phyloP scores from a whole-genome alignment of 2,797 vertebrate genomes.

The Otolemur crassicaudatus region DNA sequence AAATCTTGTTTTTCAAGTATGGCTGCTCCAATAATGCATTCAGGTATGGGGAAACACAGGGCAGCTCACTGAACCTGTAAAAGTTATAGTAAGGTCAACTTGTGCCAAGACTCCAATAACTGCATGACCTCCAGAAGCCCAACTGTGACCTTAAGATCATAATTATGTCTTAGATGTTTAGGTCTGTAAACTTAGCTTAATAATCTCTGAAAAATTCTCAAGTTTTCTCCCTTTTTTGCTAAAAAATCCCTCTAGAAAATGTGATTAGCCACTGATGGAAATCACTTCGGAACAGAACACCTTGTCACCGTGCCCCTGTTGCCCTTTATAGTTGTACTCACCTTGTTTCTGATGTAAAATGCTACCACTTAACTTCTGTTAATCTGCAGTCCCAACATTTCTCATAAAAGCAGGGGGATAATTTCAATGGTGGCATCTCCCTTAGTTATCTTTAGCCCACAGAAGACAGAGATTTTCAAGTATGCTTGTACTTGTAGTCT shows the following conservation, averaged over 20 bases:
- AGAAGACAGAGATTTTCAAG: constrained; percentile 35
- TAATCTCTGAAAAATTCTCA: background rate
- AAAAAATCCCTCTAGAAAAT: background rate
- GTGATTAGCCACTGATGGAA: background rate
- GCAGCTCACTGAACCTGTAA: background rate
- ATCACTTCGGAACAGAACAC: background rate
- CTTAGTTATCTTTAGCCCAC: background rate
- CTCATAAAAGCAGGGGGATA: background rate
- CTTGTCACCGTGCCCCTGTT: background rate
- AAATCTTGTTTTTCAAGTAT: constrained; percentile 18
- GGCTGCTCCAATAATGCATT: background rate
- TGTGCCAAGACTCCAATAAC: background rate
- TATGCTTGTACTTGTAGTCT: background rate
- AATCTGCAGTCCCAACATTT: background rate
- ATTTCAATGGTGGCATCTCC: background rate
- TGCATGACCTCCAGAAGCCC: background rate
- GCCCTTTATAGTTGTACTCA: background rate
- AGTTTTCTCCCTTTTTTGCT: background rate
- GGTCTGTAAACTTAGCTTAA: background rate
- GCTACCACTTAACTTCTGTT: background rate
- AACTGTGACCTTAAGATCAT: background rate
- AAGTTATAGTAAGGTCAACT: background rate
- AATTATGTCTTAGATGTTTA: background rate
- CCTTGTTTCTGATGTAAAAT: background rate
- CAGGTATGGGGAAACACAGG: background rate